These are phyloP conservation scores for Verasper variegatus DNA, from an alignment of 2,113 vertebrate species.

Conservation along the genomic window DNA sequence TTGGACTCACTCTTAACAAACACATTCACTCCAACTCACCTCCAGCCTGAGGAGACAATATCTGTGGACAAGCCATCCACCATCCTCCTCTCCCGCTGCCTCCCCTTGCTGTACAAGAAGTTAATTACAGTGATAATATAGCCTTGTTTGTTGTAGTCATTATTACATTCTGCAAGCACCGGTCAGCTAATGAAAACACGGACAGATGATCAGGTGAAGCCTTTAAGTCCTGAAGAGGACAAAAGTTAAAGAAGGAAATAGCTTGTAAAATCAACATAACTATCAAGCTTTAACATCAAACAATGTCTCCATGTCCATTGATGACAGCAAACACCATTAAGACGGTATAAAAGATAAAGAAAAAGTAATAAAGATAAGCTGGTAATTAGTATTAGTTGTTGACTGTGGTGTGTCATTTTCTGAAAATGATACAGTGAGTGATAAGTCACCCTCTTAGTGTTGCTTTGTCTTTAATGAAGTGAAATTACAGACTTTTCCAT, in stretches of 20 bases:
- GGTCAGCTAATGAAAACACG: constrained; percentile 58
- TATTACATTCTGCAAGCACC: constrained; percentile 33
- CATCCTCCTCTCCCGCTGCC: constrained; percentile 21
- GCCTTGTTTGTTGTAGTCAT: constrained; percentile 58
- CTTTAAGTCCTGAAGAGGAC: not conserved
- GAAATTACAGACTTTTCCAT: constrained; percentile 58
- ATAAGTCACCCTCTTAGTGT: constrained; percentile 55
- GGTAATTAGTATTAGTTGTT: constrained; percentile 37
- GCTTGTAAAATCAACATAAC: not conserved
- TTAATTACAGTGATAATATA: constrained; percentile 67
- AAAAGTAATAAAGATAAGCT: constrained; percentile 26
- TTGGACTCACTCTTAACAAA: constrained; percentile 16
- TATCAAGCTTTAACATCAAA: constrained; percentile 14
- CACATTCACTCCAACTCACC: constrained; percentile 13
- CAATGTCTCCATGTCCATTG: constrained; percentile 11
- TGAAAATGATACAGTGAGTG: constrained; percentile 46
- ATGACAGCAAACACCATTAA: constrained; percentile 34
- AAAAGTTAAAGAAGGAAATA: not conserved
- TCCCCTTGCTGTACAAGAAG: constrained; percentile 47
- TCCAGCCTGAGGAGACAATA: constrained; percentile 47
- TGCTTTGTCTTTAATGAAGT: constrained; percentile 57
- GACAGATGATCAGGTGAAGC: constrained; percentile 22
- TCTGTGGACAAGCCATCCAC: constrained; percentile 49
- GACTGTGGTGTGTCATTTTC: constrained; percentile 42
- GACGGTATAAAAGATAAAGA: constrained; percentile 24